Base-by-base conservation (phyloP, 2,888 invertebrate species). In the Eristalis arbustorum region DNA sequence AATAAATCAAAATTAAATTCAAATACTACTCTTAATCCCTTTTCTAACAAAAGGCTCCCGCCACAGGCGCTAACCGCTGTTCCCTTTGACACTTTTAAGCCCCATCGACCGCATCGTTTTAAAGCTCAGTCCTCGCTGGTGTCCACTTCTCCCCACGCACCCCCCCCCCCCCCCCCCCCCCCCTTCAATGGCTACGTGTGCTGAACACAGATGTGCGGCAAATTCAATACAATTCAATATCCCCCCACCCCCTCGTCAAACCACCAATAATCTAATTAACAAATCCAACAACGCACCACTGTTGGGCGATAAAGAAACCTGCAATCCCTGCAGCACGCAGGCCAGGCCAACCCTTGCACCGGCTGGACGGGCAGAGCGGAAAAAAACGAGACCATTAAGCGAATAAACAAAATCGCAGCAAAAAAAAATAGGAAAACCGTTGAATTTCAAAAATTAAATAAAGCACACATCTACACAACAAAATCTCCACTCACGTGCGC, bases 211-310 rank as follows among this genome's bases (percentile, higher is more conserved):
- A 59, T 59, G 25, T 57, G 18, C 57, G 14, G 23, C 73, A 66
- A 84, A 74, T 75, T 61, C 40, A 61, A 66, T 71, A 61, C 14
- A 25, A 31, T 57, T 64, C 69, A 74, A 37, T 56, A 23, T 14
- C 14, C 25, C 14, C 31, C 14, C 1, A 18, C 63, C 8, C n/a
- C 28, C 5, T 31, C 28, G 1, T 3, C 68, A 57, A 63, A 69
- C 84, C 81, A 67, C 73, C 81, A 81, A 85, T 77, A 85, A 77
- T 77, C 76, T 85, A 85, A 85, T 85, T 85, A 74, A 77, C 76
- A 77, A 73, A 77, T 81, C 72, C 59, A 80, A 72, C 66, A 71
- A 64, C 42, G 3, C 61, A n/a, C 64, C 78, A 40, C 79, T 62
- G 22, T 25, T 13, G 22, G 10, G 42, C 67, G 67, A 75, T 62